phyloP scores from a whole-genome alignment of 2,113 vertebrate genomes.

The Poeciliopsis turrubarensis region DNA sequence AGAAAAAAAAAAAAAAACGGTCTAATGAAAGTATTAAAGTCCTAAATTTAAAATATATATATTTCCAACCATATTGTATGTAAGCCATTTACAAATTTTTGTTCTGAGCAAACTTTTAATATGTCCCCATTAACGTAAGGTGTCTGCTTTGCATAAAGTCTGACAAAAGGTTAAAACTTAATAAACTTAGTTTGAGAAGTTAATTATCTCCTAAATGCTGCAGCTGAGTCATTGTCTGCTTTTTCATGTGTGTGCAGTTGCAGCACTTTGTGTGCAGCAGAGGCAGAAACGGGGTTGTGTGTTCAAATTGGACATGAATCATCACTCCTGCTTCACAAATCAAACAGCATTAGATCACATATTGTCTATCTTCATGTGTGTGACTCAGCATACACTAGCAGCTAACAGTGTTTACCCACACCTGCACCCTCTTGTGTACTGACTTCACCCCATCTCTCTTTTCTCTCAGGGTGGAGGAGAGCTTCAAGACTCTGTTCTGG shows the following conservation, averaged over 20 bases:
- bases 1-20: neutral
- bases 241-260: constrained; percentile 4
- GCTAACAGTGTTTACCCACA: neutral
- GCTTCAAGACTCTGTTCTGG: constrained; percentile 98
- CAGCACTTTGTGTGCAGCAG: neutral
- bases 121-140: neutral
- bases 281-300: constrained; percentile 31
- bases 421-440: constrained; percentile 17
- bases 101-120: neutral
- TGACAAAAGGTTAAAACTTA: constrained; percentile 6
- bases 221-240: constrained; percentile 7
- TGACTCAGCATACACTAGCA: constrained; percentile 23
- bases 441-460: constrained; percentile 8
- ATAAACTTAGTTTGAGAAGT: neutral
- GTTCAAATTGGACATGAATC: constrained; percentile 59
- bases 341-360: neutral
- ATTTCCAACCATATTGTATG: neutral
- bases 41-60: neutral
- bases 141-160: neutral
- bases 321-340: constrained; percentile 64
- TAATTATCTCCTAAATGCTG: constrained; percentile 21
- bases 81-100: neutral
- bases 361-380: constrained; percentile 22
- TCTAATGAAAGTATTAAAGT: neutral
- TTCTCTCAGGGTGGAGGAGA: constrained; percentile 91